phyloP scores from a whole-genome alignment of 2,888 invertebrate species.

The Bugula neritina region DNA sequence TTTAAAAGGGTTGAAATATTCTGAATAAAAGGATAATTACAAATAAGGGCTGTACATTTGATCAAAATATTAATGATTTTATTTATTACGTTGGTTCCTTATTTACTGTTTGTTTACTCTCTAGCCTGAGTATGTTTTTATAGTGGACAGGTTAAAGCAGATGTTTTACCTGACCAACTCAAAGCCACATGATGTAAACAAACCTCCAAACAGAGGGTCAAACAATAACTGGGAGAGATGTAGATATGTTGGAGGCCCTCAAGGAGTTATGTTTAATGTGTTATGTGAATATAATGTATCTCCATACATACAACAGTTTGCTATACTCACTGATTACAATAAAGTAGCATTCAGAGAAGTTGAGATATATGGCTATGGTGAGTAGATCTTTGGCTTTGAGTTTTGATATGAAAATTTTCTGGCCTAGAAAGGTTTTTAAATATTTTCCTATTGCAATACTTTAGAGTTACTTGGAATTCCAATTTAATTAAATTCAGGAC shows the following conservation, averaged over 20 bases:
- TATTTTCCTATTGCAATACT: too few relatives aligned
- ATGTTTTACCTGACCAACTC: not conserved
- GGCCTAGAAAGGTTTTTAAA: too few relatives aligned
- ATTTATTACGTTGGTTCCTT: too few relatives aligned
- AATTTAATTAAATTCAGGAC: too few relatives aligned
- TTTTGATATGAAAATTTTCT: too few relatives aligned
- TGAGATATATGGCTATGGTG: not conserved
- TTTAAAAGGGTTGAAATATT: too few relatives aligned
- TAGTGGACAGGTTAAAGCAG: not conserved
- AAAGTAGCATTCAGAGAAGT: conserved; percentile 14
- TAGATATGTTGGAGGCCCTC: not conserved
- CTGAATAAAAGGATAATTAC: too few relatives aligned
- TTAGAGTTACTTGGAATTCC: too few relatives aligned
- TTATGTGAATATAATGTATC: not conserved
- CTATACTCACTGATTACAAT: not conserved
- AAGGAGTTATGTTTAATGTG: not conserved
- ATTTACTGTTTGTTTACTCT: too few relatives aligned
- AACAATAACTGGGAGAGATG: not conserved
- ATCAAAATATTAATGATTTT: too few relatives aligned
- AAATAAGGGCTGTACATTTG: too few relatives aligned
- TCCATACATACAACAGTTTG: conserved; percentile 7
- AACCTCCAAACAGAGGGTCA: not conserved
- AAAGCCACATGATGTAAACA: not conserved
- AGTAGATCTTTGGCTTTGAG: too few relatives aligned
- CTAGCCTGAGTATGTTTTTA: not conserved